Evolutionary conservation across 2,797 vertebrate species (phyloP).

Genomic region (Lophotriccus pileatus): DNA sequence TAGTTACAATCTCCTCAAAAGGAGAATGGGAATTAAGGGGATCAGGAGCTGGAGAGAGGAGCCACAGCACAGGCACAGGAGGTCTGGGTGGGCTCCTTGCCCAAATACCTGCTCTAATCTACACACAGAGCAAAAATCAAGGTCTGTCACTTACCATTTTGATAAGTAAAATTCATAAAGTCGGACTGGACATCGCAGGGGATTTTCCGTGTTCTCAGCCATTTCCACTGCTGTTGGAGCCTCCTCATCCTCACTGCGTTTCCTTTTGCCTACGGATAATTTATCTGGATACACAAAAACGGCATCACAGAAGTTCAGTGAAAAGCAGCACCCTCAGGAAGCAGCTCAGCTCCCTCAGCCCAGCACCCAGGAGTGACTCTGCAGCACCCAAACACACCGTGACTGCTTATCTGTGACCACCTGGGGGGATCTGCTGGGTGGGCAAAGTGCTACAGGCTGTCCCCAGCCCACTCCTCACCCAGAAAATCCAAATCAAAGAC

Average conservation of each 20-base stretch:
- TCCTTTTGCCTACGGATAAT: constrained; percentile 83
- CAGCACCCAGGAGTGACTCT: not conserved
- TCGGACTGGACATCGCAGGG: constrained; percentile 92
- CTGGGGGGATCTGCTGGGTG: not conserved
- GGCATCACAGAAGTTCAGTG: not conserved
- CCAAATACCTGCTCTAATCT: not conserved
- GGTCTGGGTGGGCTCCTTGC: not conserved
- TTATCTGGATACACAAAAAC: constrained; percentile 72
- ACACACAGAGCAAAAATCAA: not conserved
- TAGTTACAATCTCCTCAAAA: not conserved
- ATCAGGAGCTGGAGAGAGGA: not conserved
- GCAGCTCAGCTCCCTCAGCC: not conserved
- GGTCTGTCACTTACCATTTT: constrained; percentile 85
- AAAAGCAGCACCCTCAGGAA: not conserved
- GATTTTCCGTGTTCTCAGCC: constrained; percentile 93
- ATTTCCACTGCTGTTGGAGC: constrained; percentile 87
- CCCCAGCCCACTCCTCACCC: not conserved
- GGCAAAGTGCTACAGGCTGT: not conserved
- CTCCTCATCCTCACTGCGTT: constrained; percentile 82
- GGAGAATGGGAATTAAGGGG: not conserved
- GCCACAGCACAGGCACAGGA: not conserved
- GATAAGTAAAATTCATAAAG: constrained; percentile 98
- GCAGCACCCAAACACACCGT: not conserved
- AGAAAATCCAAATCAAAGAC: not conserved
- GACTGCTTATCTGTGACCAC: not conserved